Evolutionary conservation across 2,113 vertebrate genomes (phyloP).

Genomic region (Oncorhynchus mykiss): DNA sequence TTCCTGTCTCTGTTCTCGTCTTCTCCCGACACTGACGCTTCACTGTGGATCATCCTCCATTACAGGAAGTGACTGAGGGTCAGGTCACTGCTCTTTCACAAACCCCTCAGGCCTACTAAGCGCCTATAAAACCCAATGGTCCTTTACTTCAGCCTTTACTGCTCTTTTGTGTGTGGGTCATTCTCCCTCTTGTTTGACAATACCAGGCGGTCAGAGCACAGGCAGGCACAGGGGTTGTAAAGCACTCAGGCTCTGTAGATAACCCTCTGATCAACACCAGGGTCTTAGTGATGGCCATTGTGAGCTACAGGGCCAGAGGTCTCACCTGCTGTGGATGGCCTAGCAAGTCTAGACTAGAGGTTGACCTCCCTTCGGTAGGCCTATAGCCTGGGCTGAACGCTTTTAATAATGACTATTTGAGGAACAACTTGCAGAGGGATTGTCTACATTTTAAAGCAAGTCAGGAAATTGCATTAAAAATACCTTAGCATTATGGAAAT

Average conservation of each 20-base stretch:
- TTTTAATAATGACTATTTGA: neutral
- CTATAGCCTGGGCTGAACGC: neutral
- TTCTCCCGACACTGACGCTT: neutral
- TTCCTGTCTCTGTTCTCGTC: neutral
- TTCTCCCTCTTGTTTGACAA: slow-evolving; percentile 38
- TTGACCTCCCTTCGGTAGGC: slow-evolving; percentile 14
- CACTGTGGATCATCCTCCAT: neutral
- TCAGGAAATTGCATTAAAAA: neutral
- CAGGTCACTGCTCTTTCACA: slow-evolving; percentile 5
- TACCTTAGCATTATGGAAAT: neutral
- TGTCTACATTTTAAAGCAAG: neutral
- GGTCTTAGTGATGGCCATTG: neutral
- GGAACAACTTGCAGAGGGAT: neutral
- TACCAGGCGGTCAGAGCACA: slow-evolving; percentile 39
- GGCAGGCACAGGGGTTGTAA: slow-evolving; percentile 39
- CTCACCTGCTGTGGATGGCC: slow-evolving; percentile 1
- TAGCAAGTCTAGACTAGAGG: slow-evolving; percentile 25
- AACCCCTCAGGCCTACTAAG: slow-evolving; percentile 22
- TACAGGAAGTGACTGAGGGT: slow-evolving; percentile 14
- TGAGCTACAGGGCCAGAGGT: slow-evolving; percentile 4
- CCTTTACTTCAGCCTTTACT: slow-evolving; percentile 39
- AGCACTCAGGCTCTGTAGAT: slow-evolving; percentile 27
- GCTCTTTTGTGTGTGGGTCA: slow-evolving; percentile 15
- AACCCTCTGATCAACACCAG: slow-evolving; percentile 21
- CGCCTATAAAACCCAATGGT: slow-evolving; percentile 27